Conservation (phyloP, 2,888 invertebrate genomes). For the Euphydryas editha region DNA sequence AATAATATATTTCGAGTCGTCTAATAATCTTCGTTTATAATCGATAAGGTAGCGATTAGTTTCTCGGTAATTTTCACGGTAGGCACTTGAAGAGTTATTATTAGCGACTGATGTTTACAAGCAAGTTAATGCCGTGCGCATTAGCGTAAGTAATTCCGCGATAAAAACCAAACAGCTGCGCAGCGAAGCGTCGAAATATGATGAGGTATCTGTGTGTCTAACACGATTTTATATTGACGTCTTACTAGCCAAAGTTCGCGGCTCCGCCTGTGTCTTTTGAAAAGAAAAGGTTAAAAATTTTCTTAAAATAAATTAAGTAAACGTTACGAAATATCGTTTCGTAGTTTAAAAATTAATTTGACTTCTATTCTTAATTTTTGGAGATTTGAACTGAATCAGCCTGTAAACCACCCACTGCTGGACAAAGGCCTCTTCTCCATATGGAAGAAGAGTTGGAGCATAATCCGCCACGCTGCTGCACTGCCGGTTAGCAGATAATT, state of each 20-base stretch:
- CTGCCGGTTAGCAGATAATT: too few species aligned
- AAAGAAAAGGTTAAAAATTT: neutral
- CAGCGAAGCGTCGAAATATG: constrained; percentile 17
- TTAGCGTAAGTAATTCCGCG: constrained; percentile 32
- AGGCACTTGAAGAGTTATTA: constrained; percentile 31
- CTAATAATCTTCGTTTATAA: constrained; percentile 4
- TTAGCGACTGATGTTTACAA: constrained; percentile 34
- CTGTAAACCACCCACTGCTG: too few species aligned
- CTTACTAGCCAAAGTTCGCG: neutral
- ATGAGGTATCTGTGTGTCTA: constrained; percentile 5
- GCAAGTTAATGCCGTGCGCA: constrained; percentile 27
- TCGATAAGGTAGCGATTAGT: constrained; percentile 24
- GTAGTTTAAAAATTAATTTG: too few species aligned
- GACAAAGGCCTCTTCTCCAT: too few species aligned
- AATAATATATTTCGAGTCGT: neutral
- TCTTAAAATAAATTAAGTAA: too few species aligned
- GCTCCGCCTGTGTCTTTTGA: neutral
- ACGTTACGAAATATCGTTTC: too few species aligned
- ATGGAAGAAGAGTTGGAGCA: too few species aligned
- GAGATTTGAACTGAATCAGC: too few species aligned
- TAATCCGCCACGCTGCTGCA: too few species aligned
- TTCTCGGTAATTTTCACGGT: constrained; percentile 35
- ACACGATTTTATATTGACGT: neutral
- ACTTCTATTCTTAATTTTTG: too few species aligned
- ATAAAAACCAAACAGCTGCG: constrained; percentile 31